Percentiles rank a stretch among this genome's conserved stretches.
phyloP scores from a whole-genome alignment of 2,888 invertebrate species.

The Drosophila demipolita region DNA sequence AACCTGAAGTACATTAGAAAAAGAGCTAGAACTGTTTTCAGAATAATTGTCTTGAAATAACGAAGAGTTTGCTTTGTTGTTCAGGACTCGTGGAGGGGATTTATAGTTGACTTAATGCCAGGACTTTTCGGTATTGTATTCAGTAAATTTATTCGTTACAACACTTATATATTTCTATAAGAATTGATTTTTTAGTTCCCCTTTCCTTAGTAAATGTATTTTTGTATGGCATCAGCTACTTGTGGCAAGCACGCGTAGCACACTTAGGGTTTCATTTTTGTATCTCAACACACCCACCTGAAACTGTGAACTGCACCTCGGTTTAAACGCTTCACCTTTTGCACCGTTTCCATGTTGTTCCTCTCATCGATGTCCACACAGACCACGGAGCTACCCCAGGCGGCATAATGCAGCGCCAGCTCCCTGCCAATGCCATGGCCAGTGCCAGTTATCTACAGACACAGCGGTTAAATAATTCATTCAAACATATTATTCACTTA shows the following conservation, averaged over 20 bases:
- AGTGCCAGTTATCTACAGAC: conserved; percentile 91
- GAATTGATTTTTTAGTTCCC: not conserved
- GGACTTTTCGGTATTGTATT: not conserved
- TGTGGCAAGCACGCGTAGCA: not conserved
- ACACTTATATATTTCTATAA: not conserved
- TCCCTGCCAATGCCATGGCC: conserved; percentile 94
- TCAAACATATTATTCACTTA: conserved; percentile 85
- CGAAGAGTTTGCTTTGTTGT: not conserved
- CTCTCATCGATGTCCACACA: conserved; percentile 91
- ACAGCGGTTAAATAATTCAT: not conserved
- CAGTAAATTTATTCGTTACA: not conserved
- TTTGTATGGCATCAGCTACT: not conserved
- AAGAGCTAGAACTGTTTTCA: not conserved
- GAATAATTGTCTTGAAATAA: not conserved
- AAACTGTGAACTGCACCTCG: conserved; percentile 84
- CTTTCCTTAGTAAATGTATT: not conserved
- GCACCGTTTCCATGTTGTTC: conserved; percentile 89
- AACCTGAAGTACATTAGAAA: not conserved
- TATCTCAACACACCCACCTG: conserved; percentile 80
- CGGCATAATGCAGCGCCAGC: conserved; percentile 90
- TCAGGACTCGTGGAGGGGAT: too few relatives aligned
- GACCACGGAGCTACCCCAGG: conserved; percentile 89
- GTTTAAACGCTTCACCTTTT: conserved; percentile 85
- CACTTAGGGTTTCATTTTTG: not conserved
- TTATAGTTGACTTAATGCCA: not conserved